phyloP scores from a whole-genome alignment of 1,140 invertebrate genomes.

The Xylocopa sonorina region DNA sequence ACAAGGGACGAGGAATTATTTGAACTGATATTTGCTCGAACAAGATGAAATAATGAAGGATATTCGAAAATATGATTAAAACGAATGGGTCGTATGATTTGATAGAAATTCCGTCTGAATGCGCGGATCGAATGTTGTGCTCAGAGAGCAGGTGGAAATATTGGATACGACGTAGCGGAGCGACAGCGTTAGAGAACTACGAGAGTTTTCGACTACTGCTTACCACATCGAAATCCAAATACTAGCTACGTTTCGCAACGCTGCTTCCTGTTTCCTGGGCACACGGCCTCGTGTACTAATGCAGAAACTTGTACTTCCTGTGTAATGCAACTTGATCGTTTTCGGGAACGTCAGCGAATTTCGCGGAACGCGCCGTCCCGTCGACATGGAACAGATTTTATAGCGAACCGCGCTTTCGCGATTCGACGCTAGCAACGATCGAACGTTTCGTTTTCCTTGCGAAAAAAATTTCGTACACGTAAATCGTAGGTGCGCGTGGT shows the following conservation, averaged over 20 bases:
- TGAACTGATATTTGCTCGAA: too few relatives aligned
- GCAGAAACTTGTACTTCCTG: slow-evolving; percentile 74
- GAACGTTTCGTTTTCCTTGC: too few relatives aligned
- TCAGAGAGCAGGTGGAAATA: neutral
- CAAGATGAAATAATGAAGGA: too few relatives aligned
- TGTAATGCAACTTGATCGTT: slow-evolving; percentile 73
- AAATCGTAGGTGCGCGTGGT: too few relatives aligned
- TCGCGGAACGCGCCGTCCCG: slow-evolving; percentile 56
- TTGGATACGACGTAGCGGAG: slow-evolving; percentile 1
- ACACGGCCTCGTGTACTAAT: slow-evolving; percentile 68
- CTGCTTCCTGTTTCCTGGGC: slow-evolving; percentile 77
- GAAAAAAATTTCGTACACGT: too few relatives aligned
- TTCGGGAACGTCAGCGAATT: slow-evolving; percentile 72
- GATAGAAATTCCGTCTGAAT: neutral
- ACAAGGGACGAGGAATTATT: too few relatives aligned
- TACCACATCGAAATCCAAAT: slow-evolving; percentile 70
- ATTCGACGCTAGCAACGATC: neutral
- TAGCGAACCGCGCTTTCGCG: neutral
- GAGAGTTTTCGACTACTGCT: slow-evolving; percentile 57
- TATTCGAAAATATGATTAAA: too few relatives aligned
- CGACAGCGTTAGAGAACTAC: slow-evolving; percentile 25
- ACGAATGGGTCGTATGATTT: neutral
- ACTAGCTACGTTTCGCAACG: slow-evolving; percentile 75
- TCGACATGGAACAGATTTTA: slow-evolving; percentile 49
- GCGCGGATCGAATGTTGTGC: neutral